Conservation (phyloP, 2,888 invertebrate genomes). For the Leucoptera coffeella region DNA sequence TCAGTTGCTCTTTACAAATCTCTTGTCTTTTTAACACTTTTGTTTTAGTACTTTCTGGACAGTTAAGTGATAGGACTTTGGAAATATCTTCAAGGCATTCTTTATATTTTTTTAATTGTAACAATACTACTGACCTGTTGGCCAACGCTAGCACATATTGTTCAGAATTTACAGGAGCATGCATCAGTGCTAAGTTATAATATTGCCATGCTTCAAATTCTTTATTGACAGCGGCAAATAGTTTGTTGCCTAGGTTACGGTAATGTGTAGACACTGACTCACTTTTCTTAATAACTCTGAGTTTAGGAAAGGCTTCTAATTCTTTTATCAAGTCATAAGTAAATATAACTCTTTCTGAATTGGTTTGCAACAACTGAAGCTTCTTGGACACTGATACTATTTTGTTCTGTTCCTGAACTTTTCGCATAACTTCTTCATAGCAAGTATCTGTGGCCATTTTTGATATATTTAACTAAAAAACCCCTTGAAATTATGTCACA, state of each 20-base stretch:
- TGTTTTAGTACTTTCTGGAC: conserved; percentile 54
- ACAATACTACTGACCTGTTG: conserved; percentile 72
- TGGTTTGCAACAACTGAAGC: conserved; percentile 21
- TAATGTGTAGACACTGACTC: conserved; percentile 40
- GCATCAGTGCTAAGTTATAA: conserved; percentile 60
- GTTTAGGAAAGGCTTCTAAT: conserved; percentile 27
- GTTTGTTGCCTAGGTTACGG: conserved; percentile 54
- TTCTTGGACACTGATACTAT: conserved; percentile 18
- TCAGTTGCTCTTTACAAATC: conserved; percentile 27
- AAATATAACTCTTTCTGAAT: conserved; percentile 41
- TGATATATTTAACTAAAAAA: conserved; percentile 3
- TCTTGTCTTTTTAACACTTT: conserved; percentile 57
- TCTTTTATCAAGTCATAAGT: conserved; percentile 30
- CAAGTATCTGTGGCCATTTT: conserved; percentile 31
- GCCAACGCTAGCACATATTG: conserved; percentile 61
- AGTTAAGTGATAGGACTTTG: conserved; percentile 51
- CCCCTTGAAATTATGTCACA: conserved; percentile 45
- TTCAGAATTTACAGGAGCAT: conserved; percentile 52
- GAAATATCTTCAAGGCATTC: conserved; percentile 66
- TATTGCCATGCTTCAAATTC: conserved; percentile 49
- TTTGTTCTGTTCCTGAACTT: conserved; percentile 16
- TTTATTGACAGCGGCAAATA: conserved; percentile 37
- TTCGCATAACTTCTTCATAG: conserved; percentile 18
- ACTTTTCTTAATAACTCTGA: conserved; percentile 33
- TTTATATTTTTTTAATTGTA: conserved; percentile 55